Percentiles rank a stretch among this genome's conserved stretches.
These are phyloP conservation scores for Rhipidura dahli DNA, from an alignment of 2,113 vertebrate genomes.

Conservation along the genomic window DNA sequence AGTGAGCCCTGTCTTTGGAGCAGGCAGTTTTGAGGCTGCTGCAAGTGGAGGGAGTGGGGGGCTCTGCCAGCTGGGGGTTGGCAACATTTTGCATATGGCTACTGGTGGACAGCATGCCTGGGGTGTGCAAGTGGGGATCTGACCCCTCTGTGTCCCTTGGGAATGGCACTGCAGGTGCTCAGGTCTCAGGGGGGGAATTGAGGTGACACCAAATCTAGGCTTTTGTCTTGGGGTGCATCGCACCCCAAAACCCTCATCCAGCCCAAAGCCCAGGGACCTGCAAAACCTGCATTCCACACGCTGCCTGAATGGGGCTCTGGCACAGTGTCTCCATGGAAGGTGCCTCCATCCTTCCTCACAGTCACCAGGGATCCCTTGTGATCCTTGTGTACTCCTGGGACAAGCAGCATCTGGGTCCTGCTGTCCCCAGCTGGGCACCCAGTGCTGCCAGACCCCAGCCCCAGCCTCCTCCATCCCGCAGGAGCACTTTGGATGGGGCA, in stretches of 20 bases:
- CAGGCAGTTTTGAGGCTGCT: not conserved
- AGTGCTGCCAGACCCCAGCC: accelerated
- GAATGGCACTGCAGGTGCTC: not conserved
- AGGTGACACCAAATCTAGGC: not conserved
- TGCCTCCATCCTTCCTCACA: not conserved
- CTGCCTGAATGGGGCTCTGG: not conserved
- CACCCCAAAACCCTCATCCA: not conserved
- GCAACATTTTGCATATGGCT: not conserved
- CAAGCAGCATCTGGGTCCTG: not conserved
- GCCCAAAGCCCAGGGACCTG: not conserved
- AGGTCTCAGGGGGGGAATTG: not conserved
- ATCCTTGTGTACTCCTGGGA: not conserved
- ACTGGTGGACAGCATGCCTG: not conserved
- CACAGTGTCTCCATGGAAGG: accelerated
- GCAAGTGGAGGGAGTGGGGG: too few species aligned
- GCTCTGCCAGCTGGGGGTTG: not conserved
- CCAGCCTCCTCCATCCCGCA: not conserved
- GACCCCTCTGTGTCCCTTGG: not conserved
- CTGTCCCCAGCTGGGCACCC: not conserved
- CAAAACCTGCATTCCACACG: not conserved
- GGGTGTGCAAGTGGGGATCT: accelerated
- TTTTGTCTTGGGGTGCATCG: not conserved
- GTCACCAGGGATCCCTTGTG: not conserved
- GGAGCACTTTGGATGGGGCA: not conserved
- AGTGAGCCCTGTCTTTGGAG: not conserved